Evolutionary conservation across 1,140 invertebrate genomes (phyloP), one percentile per base, ranked within the genome.

Genomic region (Calliopsis andreniformis): DNA sequence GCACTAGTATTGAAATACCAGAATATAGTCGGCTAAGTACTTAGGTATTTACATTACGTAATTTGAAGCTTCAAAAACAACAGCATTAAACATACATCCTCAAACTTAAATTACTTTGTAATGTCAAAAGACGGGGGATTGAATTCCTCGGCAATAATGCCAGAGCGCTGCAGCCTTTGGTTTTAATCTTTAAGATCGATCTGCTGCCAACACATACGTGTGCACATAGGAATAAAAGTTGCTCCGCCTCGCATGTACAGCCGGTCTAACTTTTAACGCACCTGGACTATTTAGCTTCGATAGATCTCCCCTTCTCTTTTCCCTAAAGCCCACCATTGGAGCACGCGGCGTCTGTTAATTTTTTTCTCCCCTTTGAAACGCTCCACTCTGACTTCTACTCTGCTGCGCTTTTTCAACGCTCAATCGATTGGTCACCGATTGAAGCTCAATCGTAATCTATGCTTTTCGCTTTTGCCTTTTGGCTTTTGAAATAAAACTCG

Each of bases 291-390:
- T n/a, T n/a, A 42, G n/a, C 18, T 14, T 45, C 75, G 51, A 58
- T 35, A 20, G 25, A 71, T 70, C 53, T 49, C 80, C 68, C 66
- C 69, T 66, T 45, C 28, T 35, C 49, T 51, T 45, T 55, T 55
- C 43, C 62, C 53, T 32, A 56, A 64, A 70, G 35, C 63, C 47
- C 66, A 56, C 58, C 80, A 76, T 64, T 56, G 42, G 56, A 25
- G 66, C 66, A 79, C 39, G 28, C 23, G 80, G 56, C 64, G 69
- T 78, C 81, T 83, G 71, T 81, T 78, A 83, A 83, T 83, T 83
- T 82, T 39, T 68, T 58, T 45, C 64, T 82, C 81, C 53, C 61
- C 66, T 78, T 82, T 67, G 80, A 83, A 75, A 66, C 49, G 59
- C 23, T 55, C 32, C 32, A 49, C 61, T 64, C 53, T 69, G 66